These are phyloP conservation scores for Thysanoteuthis rhombus DNA, from an alignment of 2,888 invertebrate genomes.

Conservation along the genomic window DNA sequence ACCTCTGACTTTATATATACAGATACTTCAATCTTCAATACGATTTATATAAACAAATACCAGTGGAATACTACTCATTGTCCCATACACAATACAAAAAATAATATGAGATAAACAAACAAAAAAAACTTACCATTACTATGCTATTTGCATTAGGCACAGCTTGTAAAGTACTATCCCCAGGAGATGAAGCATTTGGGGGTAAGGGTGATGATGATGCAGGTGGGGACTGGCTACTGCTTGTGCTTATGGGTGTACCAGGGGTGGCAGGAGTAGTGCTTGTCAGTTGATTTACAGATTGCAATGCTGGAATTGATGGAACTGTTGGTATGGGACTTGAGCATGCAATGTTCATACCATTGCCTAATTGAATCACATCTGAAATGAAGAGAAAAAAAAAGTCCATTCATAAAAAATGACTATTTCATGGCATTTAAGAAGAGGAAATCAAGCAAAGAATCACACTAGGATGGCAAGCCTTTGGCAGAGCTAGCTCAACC, in stretches of 20 bases:
- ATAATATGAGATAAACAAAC: too few species aligned
- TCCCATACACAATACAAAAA: background rate
- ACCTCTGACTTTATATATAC: too few species aligned
- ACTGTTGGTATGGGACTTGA: conserved; percentile 23
- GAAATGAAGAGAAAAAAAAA: background rate
- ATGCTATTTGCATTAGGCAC: conserved; percentile 33
- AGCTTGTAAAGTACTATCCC: background rate
- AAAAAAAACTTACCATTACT: conserved; percentile 34
- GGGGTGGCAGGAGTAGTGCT: background rate
- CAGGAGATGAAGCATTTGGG: conserved; percentile 24
- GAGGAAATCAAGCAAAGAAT: too few species aligned
- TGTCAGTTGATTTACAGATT: conserved; percentile 28
- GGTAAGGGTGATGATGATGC: conserved; percentile 24
- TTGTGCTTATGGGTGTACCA: background rate
- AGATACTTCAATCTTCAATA: too few species aligned
- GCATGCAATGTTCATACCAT: conserved; percentile 23
- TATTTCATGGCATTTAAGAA: too few species aligned
- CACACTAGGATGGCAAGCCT: too few species aligned
- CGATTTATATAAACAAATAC: too few species aligned
- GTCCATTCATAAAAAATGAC: too few species aligned
- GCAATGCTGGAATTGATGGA: conserved; percentile 15
- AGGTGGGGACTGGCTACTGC: conserved; percentile 24
- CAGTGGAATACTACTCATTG: too few species aligned
- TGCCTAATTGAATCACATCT: conserved; percentile 21
- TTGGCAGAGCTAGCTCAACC: too few species aligned